Evolutionary conservation across 2,797 vertebrate species (phyloP), one percentile per base, ranked within the genome.

Genomic region (Agapornis canus): DNA sequence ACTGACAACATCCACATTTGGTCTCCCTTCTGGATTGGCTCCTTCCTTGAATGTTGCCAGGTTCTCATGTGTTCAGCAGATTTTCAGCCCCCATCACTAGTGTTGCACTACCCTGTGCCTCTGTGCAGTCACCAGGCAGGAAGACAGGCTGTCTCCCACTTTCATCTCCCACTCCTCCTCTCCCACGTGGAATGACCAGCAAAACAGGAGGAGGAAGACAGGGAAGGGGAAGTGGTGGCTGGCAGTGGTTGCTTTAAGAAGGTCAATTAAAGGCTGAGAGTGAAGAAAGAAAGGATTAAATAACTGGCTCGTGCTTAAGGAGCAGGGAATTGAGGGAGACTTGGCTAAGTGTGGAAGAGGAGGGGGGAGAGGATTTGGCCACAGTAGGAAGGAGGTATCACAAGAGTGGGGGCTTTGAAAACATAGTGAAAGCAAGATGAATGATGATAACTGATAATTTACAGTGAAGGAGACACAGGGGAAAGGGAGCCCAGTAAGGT

Each of bases 61-160:
- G 37, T 89, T 64, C 61, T 85, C 92, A 80, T 68, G 42, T 91
- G 91, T 71, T 94, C 68, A 78, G 57, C 91, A 90, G 61, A 95
- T 91, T 89, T 78, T n/a, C 82, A 71, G n/a, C n/a, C 37, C 23
- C n/a, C 12, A 3, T 17, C 10, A 4, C 1, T 0, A 10, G 20
- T 3, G 2, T 29, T 0, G 0, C 66, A 48, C 47, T 45, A 5
- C 35, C 47, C 39, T 0, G 1, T 37, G 80, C 27, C 54, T 84
- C 83, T 21, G 9, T 10, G 2, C 5, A 64, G 60, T 37, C 82
- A 60, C 84, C 82, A 60, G 60, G 63, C 31, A 51, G 60, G 84
- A 82, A 94, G 89, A 93, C 87, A 71, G 40, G 1, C 65, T 86
- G 91, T 77, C 82, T 91, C 64, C 64, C 2, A 1, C 61, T 47